These are phyloP conservation scores for Megalopta genalis DNA, from an alignment of 1,140 invertebrate genomes.

Conservation along the genomic window DNA sequence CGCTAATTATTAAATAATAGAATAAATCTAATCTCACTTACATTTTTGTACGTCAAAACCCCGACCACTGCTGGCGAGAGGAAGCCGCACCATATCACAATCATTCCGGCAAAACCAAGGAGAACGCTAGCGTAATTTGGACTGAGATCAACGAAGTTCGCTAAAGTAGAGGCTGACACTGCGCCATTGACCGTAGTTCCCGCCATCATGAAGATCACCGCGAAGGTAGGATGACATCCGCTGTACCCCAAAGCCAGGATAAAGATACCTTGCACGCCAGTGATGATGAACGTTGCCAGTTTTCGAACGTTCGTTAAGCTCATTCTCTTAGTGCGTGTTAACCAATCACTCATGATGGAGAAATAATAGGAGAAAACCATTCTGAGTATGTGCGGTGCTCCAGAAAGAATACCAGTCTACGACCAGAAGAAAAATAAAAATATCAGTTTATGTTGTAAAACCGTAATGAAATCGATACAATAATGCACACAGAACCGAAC, in stretches of 20 bases:
- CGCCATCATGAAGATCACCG: constrained; percentile 83
- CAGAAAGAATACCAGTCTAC: constrained; percentile 84
- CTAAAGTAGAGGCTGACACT: constrained; percentile 83
- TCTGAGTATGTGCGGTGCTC: constrained; percentile 84
- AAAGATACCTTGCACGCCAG: constrained; percentile 81
- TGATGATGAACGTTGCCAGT: constrained; percentile 82
- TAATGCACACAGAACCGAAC: too few relatives aligned
- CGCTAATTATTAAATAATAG: not conserved
- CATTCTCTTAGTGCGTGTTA: constrained; percentile 81
- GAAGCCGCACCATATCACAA: constrained; percentile 80
- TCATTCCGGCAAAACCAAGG: constrained; percentile 82
- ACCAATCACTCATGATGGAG: constrained; percentile 83
- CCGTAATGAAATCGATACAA: too few relatives aligned
- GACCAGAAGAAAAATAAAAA: constrained; percentile 42
- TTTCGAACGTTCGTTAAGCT: constrained; percentile 84
- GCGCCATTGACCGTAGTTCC: constrained; percentile 84
- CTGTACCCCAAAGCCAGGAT: constrained; percentile 83
- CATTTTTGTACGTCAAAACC: constrained; percentile 82
- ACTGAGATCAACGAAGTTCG: constrained; percentile 84
- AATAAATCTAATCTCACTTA: constrained; percentile 70
- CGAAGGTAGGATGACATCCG: constrained; percentile 83
- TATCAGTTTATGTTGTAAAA: too few relatives aligned
- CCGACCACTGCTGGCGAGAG: constrained; percentile 83
- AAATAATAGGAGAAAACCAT: constrained; percentile 83
- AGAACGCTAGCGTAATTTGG: constrained; percentile 86